Conservation (phyloP, 2,113 vertebrate species). For the Colius striatus region DNA sequence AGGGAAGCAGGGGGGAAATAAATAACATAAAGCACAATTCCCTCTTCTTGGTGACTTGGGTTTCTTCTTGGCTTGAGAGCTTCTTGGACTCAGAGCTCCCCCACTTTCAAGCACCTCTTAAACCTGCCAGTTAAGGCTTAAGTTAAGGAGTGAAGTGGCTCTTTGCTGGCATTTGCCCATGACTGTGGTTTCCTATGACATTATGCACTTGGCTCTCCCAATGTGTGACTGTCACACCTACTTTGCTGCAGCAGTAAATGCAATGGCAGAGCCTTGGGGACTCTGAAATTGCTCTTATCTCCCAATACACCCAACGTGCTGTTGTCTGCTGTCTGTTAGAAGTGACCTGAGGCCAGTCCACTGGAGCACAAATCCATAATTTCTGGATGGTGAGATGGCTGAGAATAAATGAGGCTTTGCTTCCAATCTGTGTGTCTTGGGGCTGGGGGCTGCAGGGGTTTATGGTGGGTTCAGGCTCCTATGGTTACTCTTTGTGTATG, state of each 20-base stretch:
- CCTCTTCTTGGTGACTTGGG: background rate
- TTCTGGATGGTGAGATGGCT: background rate
- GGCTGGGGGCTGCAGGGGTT: background rate
- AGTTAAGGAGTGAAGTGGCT: background rate
- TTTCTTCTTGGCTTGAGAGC: background rate
- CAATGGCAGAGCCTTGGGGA: background rate
- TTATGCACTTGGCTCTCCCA: background rate
- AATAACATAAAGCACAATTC: background rate
- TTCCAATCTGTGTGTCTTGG: background rate
- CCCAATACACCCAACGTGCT: background rate
- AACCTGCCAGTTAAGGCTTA: background rate
- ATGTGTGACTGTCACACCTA: background rate
- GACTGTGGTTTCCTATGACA: background rate
- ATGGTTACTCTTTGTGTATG: rapidly evolving
- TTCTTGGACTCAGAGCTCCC: too few relatives aligned
- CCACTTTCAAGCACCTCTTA: background rate
- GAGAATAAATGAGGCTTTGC: background rate
- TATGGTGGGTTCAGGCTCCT: background rate
- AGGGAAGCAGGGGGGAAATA: background rate
- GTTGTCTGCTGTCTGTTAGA: background rate
- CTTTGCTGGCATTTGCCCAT: background rate
- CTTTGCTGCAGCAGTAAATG: background rate
- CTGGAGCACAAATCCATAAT: background rate
- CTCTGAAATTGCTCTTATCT: background rate
- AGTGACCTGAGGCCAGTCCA: background rate